phyloP scores from a whole-genome alignment of 2,797 vertebrate genomes.

The Zenarchopterus dispar region DNA sequence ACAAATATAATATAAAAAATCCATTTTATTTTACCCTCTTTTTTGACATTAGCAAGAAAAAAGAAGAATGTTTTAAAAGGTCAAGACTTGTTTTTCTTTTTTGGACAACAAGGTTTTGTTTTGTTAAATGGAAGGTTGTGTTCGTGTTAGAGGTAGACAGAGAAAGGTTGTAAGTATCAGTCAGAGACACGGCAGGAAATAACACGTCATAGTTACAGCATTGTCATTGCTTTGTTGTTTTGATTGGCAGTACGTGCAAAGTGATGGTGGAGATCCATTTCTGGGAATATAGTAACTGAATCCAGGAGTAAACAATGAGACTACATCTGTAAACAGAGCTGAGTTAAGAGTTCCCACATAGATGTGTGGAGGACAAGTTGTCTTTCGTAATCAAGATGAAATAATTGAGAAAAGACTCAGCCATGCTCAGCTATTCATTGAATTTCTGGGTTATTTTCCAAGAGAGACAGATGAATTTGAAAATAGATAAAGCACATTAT shows the following conservation, averaged over 20 bases:
- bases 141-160: slow-evolving; percentile 37
- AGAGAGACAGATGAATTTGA: no score
- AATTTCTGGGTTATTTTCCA: slow-evolving; percentile 3
- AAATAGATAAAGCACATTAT: no score
- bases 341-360: slow-evolving; percentile 9
- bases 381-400: slow-evolving; percentile 3
- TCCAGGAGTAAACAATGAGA: slow-evolving; percentile 12
- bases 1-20: no score
- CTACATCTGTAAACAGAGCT: background rate
- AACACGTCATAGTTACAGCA: slow-evolving; percentile 26
- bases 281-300: slow-evolving; percentile 18
- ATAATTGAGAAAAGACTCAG: slow-evolving; percentile 4
- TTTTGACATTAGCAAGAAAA: slow-evolving; percentile 12
- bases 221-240: slow-evolving; percentile 14
- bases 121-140: slow-evolving; percentile 38
- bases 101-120: slow-evolving; percentile 30
- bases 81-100: no score
- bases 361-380: background rate
- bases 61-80: background rate
- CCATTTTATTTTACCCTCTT: slow-evolving; percentile 1
- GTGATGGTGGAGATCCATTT: background rate
- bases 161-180: slow-evolving; percentile 28
- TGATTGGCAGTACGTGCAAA: slow-evolving; percentile 19
- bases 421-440: slow-evolving; percentile 1
- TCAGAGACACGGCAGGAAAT: slow-evolving; percentile 44